These are phyloP conservation scores for Polydrusus pterygomalis DNA, from an alignment of 2,888 invertebrate genomes.

Conservation along the genomic window DNA sequence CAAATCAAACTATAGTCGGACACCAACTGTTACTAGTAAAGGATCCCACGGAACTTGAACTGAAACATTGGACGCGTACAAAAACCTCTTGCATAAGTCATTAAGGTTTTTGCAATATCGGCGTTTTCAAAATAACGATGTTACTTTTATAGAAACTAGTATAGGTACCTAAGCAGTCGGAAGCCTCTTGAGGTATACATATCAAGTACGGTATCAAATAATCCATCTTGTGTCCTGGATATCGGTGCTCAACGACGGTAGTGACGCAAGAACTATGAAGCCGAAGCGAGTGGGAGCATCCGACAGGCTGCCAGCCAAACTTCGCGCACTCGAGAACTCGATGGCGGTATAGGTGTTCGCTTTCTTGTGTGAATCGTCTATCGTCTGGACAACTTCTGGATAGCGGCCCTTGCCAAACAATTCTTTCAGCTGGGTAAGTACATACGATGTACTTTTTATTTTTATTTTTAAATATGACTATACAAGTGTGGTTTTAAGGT, in stretches of 20 bases:
- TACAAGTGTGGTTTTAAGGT: slow-evolving; percentile 14
- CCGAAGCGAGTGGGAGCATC: slow-evolving; percentile 59
- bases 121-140: too few species aligned
- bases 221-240: slow-evolving; percentile 53
- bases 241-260: slow-evolving; percentile 57
- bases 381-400: slow-evolving; percentile 45
- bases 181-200: slow-evolving; percentile 10
- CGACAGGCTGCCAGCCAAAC: slow-evolving; percentile 55
- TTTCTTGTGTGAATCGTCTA: slow-evolving; percentile 48
- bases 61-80: too few species aligned
- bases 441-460: slow-evolving; percentile 27
- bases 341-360: slow-evolving; percentile 62
- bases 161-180: neutral
- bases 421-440: slow-evolving; percentile 45
- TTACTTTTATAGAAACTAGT: neutral
- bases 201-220: slow-evolving; percentile 37
- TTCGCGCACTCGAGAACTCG: slow-evolving; percentile 64
- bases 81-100: too few species aligned
- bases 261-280: slow-evolving; percentile 63
- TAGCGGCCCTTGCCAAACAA: slow-evolving; percentile 29
- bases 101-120: too few species aligned
- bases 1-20: too few species aligned
- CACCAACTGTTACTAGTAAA: too few species aligned
- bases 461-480: neutral
- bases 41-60: too few species aligned